Conservation (phyloP, 2,888 invertebrate genomes). For the Romanomermis culicivorax region DNA sequence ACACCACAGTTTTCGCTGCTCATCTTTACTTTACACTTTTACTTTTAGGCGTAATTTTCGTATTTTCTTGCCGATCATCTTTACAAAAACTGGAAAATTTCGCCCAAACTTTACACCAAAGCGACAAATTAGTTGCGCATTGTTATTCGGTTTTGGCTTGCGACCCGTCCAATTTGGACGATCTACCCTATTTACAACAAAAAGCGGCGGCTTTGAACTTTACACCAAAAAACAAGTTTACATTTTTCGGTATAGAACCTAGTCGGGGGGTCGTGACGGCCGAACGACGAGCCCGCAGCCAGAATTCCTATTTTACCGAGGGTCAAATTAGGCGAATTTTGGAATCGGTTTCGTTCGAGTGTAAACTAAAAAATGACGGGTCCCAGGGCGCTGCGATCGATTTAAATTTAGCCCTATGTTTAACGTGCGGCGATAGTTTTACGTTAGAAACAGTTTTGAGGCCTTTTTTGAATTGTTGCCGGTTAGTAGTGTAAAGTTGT, state of each 20-base stretch:
- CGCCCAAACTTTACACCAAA: slow-evolving; percentile 12
- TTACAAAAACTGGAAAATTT: slow-evolving; percentile 45
- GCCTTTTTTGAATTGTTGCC: slow-evolving; percentile 61
- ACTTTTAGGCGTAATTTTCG: slow-evolving; percentile 34
- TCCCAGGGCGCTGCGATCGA: slow-evolving; percentile 35
- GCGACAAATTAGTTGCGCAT: slow-evolving; percentile 44
- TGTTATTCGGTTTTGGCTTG: slow-evolving; percentile 74
- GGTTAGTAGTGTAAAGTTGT: no score
- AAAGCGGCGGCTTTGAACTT: slow-evolving; percentile 33
- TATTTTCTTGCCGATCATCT: slow-evolving; percentile 66
- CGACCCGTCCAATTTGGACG: slow-evolving; percentile 59
- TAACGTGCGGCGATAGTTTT: slow-evolving; percentile 86
- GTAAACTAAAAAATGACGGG: neutral
- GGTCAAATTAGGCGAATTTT: neutral
- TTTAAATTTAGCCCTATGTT: slow-evolving; percentile 47
- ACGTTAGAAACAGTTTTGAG: slow-evolving; percentile 67
- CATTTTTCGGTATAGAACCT: slow-evolving; percentile 49
- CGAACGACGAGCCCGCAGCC: neutral
- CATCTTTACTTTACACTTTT: neutral
- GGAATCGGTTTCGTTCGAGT: no score
- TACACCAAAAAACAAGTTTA: slow-evolving; percentile 40
- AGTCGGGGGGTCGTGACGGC: neutral
- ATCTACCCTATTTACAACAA: slow-evolving; percentile 61
- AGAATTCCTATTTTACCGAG: neutral
- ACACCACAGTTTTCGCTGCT: no score